Evolutionary conservation across 2,888 invertebrate species (phyloP).

Genomic region (Amphipyra berbera): DNA sequence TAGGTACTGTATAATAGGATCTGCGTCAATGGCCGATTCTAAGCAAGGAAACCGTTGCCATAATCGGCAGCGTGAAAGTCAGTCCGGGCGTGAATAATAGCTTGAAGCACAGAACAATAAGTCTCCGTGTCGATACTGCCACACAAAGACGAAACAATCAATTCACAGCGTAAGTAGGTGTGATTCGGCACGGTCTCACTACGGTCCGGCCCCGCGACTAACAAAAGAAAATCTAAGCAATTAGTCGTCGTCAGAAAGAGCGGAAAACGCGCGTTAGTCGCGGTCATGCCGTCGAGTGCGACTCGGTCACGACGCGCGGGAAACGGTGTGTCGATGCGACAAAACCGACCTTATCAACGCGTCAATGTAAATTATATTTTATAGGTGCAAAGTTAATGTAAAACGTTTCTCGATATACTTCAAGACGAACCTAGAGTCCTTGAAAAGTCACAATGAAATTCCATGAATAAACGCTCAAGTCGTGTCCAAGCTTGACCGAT

Average conservation of each 20-base stretch:
- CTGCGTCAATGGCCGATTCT: slow-evolving; percentile 61
- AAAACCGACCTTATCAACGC: slow-evolving; percentile 60
- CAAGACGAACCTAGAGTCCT: slow-evolving; percentile 5
- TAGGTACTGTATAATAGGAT: slow-evolving; percentile 52
- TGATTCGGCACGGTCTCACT: slow-evolving; percentile 86
- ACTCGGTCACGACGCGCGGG: slow-evolving; percentile 74
- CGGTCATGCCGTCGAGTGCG: slow-evolving; percentile 84
- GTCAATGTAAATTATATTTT: not conserved
- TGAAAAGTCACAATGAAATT: slow-evolving; percentile 40
- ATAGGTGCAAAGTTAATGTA: slow-evolving; percentile 8
- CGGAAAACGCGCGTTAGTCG: slow-evolving; percentile 88
- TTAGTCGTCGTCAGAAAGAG: slow-evolving; percentile 90
- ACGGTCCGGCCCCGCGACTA: slow-evolving; percentile 87
- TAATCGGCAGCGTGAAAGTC: slow-evolving; percentile 86
- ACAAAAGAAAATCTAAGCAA: slow-evolving; percentile 90
- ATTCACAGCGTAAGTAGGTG: slow-evolving; percentile 89
- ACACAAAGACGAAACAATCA: slow-evolving; percentile 89
- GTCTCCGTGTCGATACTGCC: slow-evolving; percentile 87
- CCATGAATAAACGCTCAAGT: slow-evolving; percentile 53
- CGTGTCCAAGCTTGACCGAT: slow-evolving; percentile 49
- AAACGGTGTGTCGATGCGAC: slow-evolving; percentile 42
- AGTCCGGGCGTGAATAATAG: slow-evolving; percentile 86
- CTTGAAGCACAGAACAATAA: slow-evolving; percentile 84
- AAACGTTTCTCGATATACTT: slow-evolving; percentile 9
- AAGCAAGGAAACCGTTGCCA: slow-evolving; percentile 83